Conservation (phyloP, 2,797 vertebrate genomes). For the Lithobates sylvaticus region DNA sequence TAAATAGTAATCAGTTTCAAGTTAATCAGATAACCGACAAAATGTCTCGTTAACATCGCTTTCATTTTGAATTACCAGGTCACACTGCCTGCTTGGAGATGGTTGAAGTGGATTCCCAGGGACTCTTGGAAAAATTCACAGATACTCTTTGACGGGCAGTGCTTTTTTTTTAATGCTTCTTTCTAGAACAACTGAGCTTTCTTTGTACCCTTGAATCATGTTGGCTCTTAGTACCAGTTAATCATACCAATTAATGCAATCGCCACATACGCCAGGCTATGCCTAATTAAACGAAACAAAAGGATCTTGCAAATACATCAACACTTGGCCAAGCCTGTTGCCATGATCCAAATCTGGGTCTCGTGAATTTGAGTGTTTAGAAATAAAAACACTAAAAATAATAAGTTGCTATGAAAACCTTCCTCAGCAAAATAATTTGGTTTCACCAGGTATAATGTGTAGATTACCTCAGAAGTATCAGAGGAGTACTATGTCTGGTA, state of each 20-base stretch:
- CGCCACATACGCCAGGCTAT: constrained; percentile 41
- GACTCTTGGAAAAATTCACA: constrained; percentile 50
- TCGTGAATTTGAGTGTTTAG: constrained; percentile 20
- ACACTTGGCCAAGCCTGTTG: constrained; percentile 44
- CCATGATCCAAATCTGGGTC: constrained; percentile 36
- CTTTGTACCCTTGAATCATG: constrained; percentile 59
- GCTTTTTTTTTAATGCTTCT: constrained; percentile 34
- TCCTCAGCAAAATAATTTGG: too few relatives aligned
- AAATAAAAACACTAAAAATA: constrained; percentile 20
- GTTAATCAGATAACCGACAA: constrained; percentile 48
- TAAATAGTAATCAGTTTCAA: constrained; percentile 39
- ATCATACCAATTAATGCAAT: constrained; percentile 26
- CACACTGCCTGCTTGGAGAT: constrained; percentile 8
- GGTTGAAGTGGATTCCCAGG: constrained; percentile 31
- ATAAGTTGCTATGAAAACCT: not conserved
- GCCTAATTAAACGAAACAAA: constrained; percentile 57
- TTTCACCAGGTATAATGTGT: too few relatives aligned
- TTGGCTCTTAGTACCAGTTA: constrained; percentile 58
- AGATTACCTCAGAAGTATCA: not conserved
- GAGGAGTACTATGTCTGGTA: not conserved
- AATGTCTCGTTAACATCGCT: constrained; percentile 40
- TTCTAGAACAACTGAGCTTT: constrained; percentile 50
- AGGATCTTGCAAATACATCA: not conserved
- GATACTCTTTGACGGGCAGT: constrained; percentile 13
- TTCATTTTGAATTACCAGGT: constrained; percentile 36